Conservation (phyloP, 2,888 invertebrate species). For the Himalopsyche anomala region DNA sequence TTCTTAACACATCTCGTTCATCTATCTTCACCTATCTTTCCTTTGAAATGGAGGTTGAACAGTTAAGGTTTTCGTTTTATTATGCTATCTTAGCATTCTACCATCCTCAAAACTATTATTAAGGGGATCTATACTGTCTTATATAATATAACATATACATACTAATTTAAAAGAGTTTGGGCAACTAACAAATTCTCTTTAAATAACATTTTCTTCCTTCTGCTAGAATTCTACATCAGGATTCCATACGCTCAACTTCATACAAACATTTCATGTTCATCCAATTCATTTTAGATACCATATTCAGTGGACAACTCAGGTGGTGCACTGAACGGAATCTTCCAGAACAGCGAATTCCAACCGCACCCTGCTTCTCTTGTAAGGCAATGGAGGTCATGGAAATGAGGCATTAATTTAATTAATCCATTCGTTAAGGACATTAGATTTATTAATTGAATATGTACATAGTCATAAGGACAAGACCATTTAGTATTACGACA, state of each 20-base stretch:
- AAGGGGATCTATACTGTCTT: no score
- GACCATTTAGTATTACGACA: neutral
- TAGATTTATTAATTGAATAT: slow-evolving; percentile 26
- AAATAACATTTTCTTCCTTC: no score
- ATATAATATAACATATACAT: no score
- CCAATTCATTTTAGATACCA: slow-evolving; percentile 67
- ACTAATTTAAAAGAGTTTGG: no score
- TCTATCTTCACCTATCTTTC: no score
- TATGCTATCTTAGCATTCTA: no score
- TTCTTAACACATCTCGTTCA: no score
- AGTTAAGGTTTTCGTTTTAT: no score
- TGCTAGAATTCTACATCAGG: no score
- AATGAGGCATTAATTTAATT: slow-evolving; percentile 50
- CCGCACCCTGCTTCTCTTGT: slow-evolving; percentile 58
- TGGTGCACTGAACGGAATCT: slow-evolving; percentile 70
- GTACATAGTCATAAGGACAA: neutral
- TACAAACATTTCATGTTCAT: neutral
- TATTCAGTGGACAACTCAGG: slow-evolving; percentile 69
- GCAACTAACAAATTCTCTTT: no score
- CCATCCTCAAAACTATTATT: no score
- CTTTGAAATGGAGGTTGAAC: no score
- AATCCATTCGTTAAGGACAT: neutral
- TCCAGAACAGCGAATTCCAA: slow-evolving; percentile 64
- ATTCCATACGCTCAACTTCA: neutral
- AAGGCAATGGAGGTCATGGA: slow-evolving; percentile 64